Conservation (phyloP, 2,888 invertebrate species). For the Petrophora chlorosata region DNA sequence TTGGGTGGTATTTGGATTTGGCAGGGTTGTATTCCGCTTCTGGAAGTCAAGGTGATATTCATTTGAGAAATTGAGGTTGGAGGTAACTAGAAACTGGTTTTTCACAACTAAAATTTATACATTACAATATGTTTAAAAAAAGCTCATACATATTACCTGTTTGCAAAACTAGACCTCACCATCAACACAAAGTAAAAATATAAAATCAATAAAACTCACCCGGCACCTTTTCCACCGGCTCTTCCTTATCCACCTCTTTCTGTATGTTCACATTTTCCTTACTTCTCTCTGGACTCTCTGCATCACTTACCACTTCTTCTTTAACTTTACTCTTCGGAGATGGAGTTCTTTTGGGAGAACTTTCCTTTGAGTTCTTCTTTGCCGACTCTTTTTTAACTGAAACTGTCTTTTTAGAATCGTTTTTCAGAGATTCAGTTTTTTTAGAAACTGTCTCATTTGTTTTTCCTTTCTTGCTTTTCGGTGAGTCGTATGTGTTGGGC, state of each 20-base stretch:
- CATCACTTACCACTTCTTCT: constrained; percentile 28
- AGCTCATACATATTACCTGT: no score
- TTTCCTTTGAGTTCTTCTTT: not conserved
- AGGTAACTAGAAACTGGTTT: no score
- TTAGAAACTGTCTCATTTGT: constrained; percentile 4
- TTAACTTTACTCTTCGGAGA: constrained; percentile 25
- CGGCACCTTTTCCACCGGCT: constrained; percentile 38
- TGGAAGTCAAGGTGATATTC: no score
- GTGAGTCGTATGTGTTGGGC: constrained; percentile 62
- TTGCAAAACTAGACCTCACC: no score
- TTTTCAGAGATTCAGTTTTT: not conserved
- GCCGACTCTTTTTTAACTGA: not conserved
- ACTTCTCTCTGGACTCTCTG: constrained; percentile 14
- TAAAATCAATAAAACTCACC: constrained; percentile 39
- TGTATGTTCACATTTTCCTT: constrained; percentile 30
- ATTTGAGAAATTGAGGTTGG: no score
- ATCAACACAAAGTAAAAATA: no score
- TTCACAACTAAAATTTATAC: no score
- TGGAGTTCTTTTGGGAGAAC: constrained; percentile 16
- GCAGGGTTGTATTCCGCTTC: constrained; percentile 87
- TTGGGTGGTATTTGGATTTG: constrained; percentile 90
- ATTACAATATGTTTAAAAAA: no score
- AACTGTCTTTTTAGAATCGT: constrained; percentile 1
- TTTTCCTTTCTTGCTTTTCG: constrained; percentile 52
- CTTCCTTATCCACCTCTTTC: constrained; percentile 33